Evolutionary conservation across 1,140 invertebrate species (phyloP).

Genomic region (Leptopilina clavipes): DNA sequence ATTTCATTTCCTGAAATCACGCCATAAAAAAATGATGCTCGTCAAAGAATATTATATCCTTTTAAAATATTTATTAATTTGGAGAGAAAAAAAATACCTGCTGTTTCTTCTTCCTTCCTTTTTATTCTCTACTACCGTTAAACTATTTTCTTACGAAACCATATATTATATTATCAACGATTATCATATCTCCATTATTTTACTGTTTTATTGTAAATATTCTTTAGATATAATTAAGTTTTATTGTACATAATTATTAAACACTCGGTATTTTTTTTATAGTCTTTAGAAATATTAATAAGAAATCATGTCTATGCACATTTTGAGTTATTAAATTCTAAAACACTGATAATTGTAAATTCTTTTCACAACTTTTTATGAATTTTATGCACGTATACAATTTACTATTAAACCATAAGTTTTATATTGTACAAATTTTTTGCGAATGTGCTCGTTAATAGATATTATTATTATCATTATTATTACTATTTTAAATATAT

Average conservation of each 20-base stretch:
- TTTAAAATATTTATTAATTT: background rate
- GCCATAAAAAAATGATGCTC: conserved; percentile 9
- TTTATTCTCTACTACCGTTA: background rate
- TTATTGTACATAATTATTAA: background rate
- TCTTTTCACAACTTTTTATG: too few species aligned
- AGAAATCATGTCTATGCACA: background rate
- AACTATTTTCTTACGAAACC: background rate
- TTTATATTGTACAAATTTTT: conserved; percentile 8
- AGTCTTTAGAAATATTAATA: background rate
- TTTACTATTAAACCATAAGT: background rate
- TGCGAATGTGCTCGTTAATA: conserved; percentile 15
- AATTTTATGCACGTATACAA: background rate
- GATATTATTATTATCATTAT: background rate
- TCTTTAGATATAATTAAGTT: background rate
- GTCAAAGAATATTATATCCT: background rate
- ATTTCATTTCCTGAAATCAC: conserved; percentile 8
- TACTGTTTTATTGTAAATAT: background rate
- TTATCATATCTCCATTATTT: background rate
- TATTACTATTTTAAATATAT: background rate
- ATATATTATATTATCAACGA: background rate
- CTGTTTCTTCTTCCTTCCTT: background rate
- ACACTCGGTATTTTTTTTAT: background rate
- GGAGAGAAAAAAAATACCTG: background rate
- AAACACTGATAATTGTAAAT: background rate
- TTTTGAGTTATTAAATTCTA: background rate